These are phyloP conservation scores for Phyto melanocephala DNA, from an alignment of 2,888 invertebrate species.

Conservation along the genomic window DNA sequence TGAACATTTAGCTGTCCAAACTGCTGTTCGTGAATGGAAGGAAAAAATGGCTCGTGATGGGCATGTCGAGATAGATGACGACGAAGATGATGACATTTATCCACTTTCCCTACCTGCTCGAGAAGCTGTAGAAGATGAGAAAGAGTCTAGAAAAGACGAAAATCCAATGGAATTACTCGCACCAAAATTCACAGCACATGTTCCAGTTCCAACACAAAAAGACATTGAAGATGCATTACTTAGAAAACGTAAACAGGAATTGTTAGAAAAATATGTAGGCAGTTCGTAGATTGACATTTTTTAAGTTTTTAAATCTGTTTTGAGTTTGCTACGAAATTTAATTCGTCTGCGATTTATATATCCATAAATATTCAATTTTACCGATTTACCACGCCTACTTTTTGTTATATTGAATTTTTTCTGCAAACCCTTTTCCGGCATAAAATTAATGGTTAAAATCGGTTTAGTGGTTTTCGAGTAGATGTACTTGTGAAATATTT, in stretches of 20 bases:
- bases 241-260: constrained; percentile 93
- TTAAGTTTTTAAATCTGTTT: too few relatives aligned
- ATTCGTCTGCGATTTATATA: too few relatives aligned
- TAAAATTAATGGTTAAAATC: too few relatives aligned
- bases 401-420: too few relatives aligned
- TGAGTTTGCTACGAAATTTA: too few relatives aligned
- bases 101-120: constrained; percentile 75
- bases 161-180: constrained; percentile 78
- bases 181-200: constrained; percentile 88
- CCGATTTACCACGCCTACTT: too few relatives aligned
- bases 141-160: constrained; percentile 56
- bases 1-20: constrained; percentile 84
- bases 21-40: constrained; percentile 87
- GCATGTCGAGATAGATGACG: constrained; percentile 86
- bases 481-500: too few relatives aligned
- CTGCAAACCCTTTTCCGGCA: too few relatives aligned
- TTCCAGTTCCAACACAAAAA: constrained; percentile 95
- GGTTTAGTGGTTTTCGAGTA: too few relatives aligned
- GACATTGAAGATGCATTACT: constrained; percentile 96
- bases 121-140: constrained; percentile 67
- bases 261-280: constrained; percentile 90
- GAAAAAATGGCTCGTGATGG: constrained; percentile 81
- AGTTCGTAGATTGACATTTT: constrained; percentile 2
- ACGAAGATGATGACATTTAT: constrained; percentile 81
- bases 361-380: too few relatives aligned